These are phyloP conservation scores for Lithophane ornitopus DNA, from an alignment of 2,888 invertebrate species.

Conservation along the genomic window DNA sequence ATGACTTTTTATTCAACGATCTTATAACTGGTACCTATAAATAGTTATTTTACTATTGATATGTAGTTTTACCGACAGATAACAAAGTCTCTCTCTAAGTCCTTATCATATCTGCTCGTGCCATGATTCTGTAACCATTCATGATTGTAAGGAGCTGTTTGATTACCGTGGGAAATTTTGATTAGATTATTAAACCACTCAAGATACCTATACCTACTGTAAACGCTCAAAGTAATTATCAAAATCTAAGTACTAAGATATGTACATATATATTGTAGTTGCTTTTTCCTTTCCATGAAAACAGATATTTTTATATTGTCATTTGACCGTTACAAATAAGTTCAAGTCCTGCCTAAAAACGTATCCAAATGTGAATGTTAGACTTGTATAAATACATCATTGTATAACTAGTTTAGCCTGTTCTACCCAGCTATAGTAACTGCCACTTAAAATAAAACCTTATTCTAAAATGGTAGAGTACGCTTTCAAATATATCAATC, in stretches of 20 bases:
- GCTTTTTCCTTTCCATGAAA: not conserved
- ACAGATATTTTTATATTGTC: not conserved
- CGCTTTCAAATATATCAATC: conserved; percentile 6
- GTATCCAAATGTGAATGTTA: conserved; percentile 12
- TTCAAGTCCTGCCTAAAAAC: conserved; percentile 4
- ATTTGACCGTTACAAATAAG: not conserved
- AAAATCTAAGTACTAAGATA: not conserved
- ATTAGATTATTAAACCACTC: conserved; percentile 23
- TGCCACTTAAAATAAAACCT: conserved; percentile 2
- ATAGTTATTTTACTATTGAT: not conserved
- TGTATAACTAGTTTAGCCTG: conserved; percentile 43
- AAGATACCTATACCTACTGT: not conserved
- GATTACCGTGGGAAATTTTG: conserved; percentile 37
- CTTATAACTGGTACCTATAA: not conserved
- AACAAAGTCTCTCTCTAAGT: not conserved
- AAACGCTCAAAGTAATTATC: not conserved
- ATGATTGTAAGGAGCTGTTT: conserved; percentile 1
- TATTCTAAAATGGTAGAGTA: conserved; percentile 4
- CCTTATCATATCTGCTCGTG: not conserved
- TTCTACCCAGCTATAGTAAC: not conserved
- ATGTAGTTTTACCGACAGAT: not conserved
- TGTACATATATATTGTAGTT: not conserved
- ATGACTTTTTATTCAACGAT: not conserved
- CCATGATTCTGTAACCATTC: not conserved
- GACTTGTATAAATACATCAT: conserved; percentile 30